phyloP scores from a whole-genome alignment of 2,888 invertebrate genomes.

The Pachydiplax longipennis region DNA sequence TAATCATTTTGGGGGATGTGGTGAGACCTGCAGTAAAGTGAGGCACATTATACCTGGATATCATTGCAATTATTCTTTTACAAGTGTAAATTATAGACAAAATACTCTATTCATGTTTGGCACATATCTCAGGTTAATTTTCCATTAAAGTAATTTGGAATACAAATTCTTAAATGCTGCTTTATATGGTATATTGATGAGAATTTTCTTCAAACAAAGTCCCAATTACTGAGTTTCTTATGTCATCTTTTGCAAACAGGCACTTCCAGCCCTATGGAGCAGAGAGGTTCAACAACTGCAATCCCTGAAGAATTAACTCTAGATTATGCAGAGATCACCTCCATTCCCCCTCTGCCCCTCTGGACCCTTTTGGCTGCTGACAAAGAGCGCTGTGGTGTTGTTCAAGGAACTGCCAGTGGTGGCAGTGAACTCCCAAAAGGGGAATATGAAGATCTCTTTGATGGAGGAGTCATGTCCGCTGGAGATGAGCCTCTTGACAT shows the following conservation, averaged over 20 bases:
- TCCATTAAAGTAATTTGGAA: too few relatives aligned
- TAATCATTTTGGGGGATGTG: too few relatives aligned
- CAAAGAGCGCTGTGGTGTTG: conserved; percentile 68
- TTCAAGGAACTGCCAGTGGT: not conserved
- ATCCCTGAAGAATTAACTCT: conserved; percentile 87
- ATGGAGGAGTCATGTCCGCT: conserved; percentile 72
- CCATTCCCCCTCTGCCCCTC: conserved; percentile 96
- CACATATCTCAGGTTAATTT: too few relatives aligned
- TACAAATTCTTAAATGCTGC: too few relatives aligned
- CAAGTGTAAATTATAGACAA: too few relatives aligned
- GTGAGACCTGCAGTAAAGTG: too few relatives aligned
- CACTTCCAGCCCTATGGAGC: conserved; percentile 79
- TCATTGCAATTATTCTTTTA: too few relatives aligned
- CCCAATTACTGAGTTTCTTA: not conserved
- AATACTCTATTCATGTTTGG: too few relatives aligned
- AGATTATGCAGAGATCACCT: conserved; percentile 94
- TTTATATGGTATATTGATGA: too few relatives aligned
- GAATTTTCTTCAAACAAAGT: too few relatives aligned
- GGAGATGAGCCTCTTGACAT: conserved; percentile 83
- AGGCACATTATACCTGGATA: too few relatives aligned
- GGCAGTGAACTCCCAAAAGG: conserved; percentile 53
- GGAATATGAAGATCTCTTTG: conserved; percentile 93
- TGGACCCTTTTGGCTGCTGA: conserved; percentile 97
- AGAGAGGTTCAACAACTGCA: conserved; percentile 75
- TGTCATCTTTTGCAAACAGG: conserved; percentile 62